Evolutionary conservation across 2,888 invertebrate species (phyloP).

Genomic region (Cremastinae sp.): DNA sequence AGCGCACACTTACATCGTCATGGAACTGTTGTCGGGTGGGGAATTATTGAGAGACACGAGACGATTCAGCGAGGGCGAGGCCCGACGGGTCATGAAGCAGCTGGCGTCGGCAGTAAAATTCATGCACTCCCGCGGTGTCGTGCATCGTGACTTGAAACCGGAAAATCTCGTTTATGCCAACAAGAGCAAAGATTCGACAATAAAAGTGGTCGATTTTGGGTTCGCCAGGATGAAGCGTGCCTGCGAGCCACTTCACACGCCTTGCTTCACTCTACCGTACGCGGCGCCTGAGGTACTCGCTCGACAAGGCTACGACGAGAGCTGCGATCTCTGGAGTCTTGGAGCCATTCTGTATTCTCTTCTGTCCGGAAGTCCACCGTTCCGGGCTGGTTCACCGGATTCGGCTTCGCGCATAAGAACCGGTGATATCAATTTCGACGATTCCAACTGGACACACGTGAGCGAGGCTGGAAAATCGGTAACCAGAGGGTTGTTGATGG

Average conservation of each 20-base stretch:
- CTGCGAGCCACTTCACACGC: conserved; percentile 86
- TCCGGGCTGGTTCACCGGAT: conserved; percentile 86
- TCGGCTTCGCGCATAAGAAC: conserved; percentile 90
- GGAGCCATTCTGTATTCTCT: conserved; percentile 95
- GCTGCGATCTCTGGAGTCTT: conserved; percentile 97
- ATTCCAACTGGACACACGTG: conserved; percentile 87
- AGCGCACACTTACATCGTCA: conserved; percentile 93
- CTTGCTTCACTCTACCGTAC: conserved; percentile 96
- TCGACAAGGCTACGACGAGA: conserved; percentile 91
- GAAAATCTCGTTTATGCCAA: conserved; percentile 88
- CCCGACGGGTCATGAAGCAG: conserved; percentile 90
- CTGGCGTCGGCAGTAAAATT: conserved; percentile 91
- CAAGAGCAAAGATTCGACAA: conserved; percentile 82
- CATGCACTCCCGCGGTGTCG: conserved; percentile 92
- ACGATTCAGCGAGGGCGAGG: conserved; percentile 88
- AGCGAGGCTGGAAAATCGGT: conserved; percentile 89
- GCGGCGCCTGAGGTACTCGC: conserved; percentile 96
- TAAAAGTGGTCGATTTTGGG: conserved; percentile 98
- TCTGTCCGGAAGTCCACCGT: conserved; percentile 94
- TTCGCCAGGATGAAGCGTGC: conserved; percentile 90
- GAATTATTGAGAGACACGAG: conserved; percentile 87
- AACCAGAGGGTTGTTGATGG: conserved; percentile 88
- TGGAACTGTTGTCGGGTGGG: conserved; percentile 92
- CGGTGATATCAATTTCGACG: conserved; percentile 90
- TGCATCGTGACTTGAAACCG: conserved; percentile 97